Evolutionary conservation across 2,888 invertebrate species (phyloP), one percentile per base, ranked within the genome.

Genomic region (Monoplex corrugatus): DNA sequence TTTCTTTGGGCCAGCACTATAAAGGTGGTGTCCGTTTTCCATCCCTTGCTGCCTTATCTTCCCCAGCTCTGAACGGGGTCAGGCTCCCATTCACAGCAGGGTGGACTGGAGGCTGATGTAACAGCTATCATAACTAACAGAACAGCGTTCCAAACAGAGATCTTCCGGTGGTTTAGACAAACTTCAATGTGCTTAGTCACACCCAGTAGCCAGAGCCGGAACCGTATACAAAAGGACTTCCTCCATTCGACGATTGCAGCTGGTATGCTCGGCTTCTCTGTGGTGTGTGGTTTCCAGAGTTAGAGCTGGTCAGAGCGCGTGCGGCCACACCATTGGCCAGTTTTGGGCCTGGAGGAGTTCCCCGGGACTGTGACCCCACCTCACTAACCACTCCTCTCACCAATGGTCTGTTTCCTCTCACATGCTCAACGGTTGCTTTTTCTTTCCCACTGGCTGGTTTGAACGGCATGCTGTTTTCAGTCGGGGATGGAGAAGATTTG

Each of bases 191-290:
- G 50, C 10, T 50, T 3, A n/a, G 16, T 86, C 68, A 86, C 43
- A 86, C 68, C 57, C 88, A 88, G 13, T 68, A 44, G 5, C 63
- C 88, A n/a, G 80, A 82, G 28, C 44, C 43, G 5, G 88, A 88
- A 8, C 88, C 88, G 16, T 88, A 88, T 23, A 68, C 88, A 40
- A 88, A 88, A 28, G 88, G 80, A 44, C 80, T 88, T 0, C 78
- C 63, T 3, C 87, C 87, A 23, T 6, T 40, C 10, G 88, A 88
- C 6, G 83, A 83, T 68, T 80, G 83, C 23, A 83, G 83, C 35
- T 88, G 88, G 40, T 28, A 43, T 8, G 82, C 88, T 8, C 88
- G 83, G 5, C n/a, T 19, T 13, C 44, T 32, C 43, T 57, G 57
- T 8, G 87, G 57, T 2, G 82, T 80, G 1, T 6, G 43, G 32